Evolutionary conservation across 2,797 vertebrate species (phyloP).

Genomic region (Pangasius sanitwongsei): DNA sequence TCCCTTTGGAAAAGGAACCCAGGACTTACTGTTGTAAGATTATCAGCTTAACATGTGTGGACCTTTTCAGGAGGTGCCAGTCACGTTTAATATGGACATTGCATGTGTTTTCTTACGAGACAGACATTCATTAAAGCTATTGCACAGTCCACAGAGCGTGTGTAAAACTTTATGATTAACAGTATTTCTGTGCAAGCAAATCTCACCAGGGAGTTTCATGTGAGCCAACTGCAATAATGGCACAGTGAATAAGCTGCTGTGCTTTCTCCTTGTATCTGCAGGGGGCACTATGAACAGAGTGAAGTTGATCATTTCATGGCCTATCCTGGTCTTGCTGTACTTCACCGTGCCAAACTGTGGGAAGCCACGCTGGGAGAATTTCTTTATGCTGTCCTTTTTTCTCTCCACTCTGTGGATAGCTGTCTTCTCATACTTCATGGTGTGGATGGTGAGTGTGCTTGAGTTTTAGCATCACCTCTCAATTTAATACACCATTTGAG

Average conservation of each 20-base stretch:
- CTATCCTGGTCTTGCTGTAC: conserved; percentile 62
- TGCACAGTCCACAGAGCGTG: background rate
- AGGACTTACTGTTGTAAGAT: conserved; percentile 28
- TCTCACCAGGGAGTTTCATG: background rate
- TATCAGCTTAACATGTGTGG: conserved; percentile 33
- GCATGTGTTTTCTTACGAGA: conserved; percentile 11
- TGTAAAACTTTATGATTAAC: background rate
- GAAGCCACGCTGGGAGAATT: conserved; percentile 82
- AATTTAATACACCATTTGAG: background rate
- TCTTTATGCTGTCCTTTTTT: conserved; percentile 82
- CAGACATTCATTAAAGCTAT: conserved; percentile 14
- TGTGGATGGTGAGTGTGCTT: conserved; percentile 84
- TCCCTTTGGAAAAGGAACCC: conserved; percentile 8
- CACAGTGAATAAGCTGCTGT: background rate
- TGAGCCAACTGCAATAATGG: background rate
- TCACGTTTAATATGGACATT: conserved; percentile 23
- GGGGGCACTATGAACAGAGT: conserved; percentile 51
- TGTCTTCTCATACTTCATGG: conserved; percentile 86
- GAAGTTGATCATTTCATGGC: conserved; percentile 61
- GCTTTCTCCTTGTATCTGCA: conserved; percentile 23
- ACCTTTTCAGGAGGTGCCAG: background rate
- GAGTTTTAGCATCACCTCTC: background rate
- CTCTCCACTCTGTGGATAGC: conserved; percentile 86
- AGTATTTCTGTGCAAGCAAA: background rate
- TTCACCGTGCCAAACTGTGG: conserved; percentile 82